Base-by-base conservation (phyloP, 2,797 vertebrate genomes). In the Acrossocheilus fasciatus region DNA sequence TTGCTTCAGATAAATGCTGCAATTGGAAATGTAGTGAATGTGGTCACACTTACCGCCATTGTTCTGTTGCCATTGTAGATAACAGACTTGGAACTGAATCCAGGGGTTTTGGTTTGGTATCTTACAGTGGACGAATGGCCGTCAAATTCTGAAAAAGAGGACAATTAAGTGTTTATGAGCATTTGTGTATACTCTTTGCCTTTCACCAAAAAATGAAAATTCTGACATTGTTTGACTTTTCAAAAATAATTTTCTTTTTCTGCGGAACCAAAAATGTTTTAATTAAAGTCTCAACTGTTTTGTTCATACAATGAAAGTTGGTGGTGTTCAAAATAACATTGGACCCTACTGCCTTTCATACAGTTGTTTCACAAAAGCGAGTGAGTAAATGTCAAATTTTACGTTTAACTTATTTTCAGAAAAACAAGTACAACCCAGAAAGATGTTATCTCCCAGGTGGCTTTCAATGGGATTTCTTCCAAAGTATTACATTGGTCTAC, bases 51-150 rank as follows among this genome's bases (percentile, higher is more conserved):
- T 91, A 97, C 96, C 50, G 95, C 89, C 85, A 95, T 91, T 87
- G 91, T 76, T 20, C 93, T 94, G n/a, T 88, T 94, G 18, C 92
- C 91, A 36, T 92, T 91, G 88, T 92, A 90, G 57, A 94, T 91
- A 90, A 95, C 91, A 43, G 96, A 96, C 79, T 94, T 94, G 92
- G 95, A 95, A 85, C 93, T 96, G 91, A 95, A 96, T 88, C 94
- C 90, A 39, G 90, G 91, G 6, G 87, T 92, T 75, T 78, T 89
- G 78, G 91, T 89, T 66, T 86, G 72, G 57, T 90, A 92, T 82
- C 88, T 91, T 88, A 89, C 90, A 30, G 87, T 57, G 15, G 93
- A 91, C 7, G 91, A 90, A 64, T 81, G 80, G 39, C 82, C 34
- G 26, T 86, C 87, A 81, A 92, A 92, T 77, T 96, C 94, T 94